Base-by-base conservation (phyloP, 2,113 vertebrate species). In the Corythaixoides concolor region DNA sequence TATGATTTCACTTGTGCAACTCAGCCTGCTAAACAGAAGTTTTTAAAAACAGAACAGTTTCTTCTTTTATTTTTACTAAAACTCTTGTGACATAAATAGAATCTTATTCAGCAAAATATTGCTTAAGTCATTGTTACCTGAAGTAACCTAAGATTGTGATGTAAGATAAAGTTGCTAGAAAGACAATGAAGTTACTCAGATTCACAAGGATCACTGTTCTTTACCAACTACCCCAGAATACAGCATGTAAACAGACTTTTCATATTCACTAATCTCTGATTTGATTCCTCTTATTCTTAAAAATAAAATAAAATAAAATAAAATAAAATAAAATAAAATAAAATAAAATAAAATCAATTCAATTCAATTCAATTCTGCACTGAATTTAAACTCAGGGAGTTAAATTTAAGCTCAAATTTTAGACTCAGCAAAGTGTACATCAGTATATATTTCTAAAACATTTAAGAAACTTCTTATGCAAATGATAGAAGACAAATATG, bases 351-450 rank as follows among this genome's bases (percentile, higher is more conserved):
- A 68, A 70, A 56, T 23, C 60, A 3, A 53, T 24, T 41, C 4
- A 53, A 53, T 53, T 53, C 52, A 53, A 41, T 41, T 41, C 41
- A 64, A 26, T 82, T 72, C 14, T 64, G 4, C 20, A 64, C 10
- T 66, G 37, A 39, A 75, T 70, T 39, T 56, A 15, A 53, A 21
- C 37, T 56, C 10, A 82, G 10, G 2, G 16, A 35, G 12, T 22
- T 41, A 84, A 4, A 45, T 11, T 67, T 72, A 56, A 45, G 14
- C 9, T 69, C 6, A 66, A 21, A 52, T 64, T 47, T 84, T 60
- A 68, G 9, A 52, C 17, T 24, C 22, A 32, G 15, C 0, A 35
- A n/a, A 33, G 3, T 19, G 12, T 32, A 24, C 2, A 35, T 1
- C 2, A 55, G 8, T 12, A 37, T 18, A 4, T 33, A 60, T 68